Evolutionary conservation across 2,797 vertebrate genomes (phyloP), one percentile per base, ranked within the genome.

Genomic region (Pygocentrus nattereri): DNA sequence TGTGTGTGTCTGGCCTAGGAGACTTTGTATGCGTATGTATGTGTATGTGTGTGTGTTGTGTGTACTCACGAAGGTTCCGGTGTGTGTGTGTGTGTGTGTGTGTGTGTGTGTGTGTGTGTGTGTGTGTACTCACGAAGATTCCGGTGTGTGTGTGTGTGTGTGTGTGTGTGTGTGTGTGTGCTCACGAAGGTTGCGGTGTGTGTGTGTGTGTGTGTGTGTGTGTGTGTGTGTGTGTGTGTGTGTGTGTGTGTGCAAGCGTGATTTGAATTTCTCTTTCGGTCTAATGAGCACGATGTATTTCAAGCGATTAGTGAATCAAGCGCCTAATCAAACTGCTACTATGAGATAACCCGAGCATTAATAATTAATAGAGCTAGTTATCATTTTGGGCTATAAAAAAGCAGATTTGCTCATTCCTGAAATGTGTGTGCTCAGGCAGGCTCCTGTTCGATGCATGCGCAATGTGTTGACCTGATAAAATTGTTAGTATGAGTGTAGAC

Each of bases 81-180:
- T 81, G 79, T 89, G 90, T 90, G 70, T 38, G 30, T 74, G 62
- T 56, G 27, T 52, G 65, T 56, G 82, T 72, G 79, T 68, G 78
- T n/a, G 70, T 38, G 30, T 74, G 62, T 56, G 27, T 52, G 65
- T 56, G 82, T 72, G 79, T 68, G 78, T n/a, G n/a, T n/a, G n/a
- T 62, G 44, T 44, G 56, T 65, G 61, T 59, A 27, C 47, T 58
- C 13, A 16, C 34, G 15, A 16, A 90, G 94, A 95, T 90, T 92
- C 91, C 84, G 54, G 47, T 59, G 62, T 69, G 59, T 34, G 67
- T 74, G 80, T 89, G 90, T 90, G 50, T n/a, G n/a, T n/a, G n/a
- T n/a, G n/a, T 86, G 76, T 87, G 75, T 70, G 75, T 70, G 13
- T 64, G 31, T 62, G 30, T 50, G 44, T 50, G 19, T 52, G 21